phyloP scores from a whole-genome alignment of 1,140 invertebrate species.

The Aricia agestis region DNA sequence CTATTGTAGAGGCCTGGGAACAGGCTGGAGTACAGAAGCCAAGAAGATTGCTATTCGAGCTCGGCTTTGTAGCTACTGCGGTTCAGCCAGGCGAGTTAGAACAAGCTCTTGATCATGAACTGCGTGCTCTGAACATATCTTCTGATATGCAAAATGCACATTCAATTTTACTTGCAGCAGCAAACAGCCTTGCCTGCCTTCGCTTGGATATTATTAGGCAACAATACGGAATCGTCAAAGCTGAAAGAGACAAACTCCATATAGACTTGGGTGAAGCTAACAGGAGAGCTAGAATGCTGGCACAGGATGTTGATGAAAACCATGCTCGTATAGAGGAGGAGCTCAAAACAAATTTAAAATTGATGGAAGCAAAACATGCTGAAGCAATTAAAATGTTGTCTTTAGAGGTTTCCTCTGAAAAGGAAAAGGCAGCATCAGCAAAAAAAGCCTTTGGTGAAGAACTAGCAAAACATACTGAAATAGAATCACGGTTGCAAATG shows the following conservation, averaged over 20 bases:
- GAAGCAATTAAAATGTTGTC: conserved; percentile 84
- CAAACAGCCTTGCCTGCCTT: conserved; percentile 47
- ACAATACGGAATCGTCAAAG: conserved; percentile 40
- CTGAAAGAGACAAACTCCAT: conserved; percentile 85
- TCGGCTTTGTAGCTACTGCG: conserved; percentile 81
- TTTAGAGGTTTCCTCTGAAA: conserved; percentile 80
- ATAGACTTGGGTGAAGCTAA: conserved; percentile 88
- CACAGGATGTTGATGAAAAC: conserved; percentile 93
- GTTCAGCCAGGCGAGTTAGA: conserved; percentile 83
- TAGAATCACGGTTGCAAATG: conserved; percentile 48
- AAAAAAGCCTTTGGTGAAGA: conserved; percentile 76
- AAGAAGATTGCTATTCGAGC: conserved; percentile 79
- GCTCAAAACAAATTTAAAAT: conserved; percentile 80
- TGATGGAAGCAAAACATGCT: conserved; percentile 84
- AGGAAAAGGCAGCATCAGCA: conserved; percentile 79
- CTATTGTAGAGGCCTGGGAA: conserved; percentile 85
- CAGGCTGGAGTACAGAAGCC: conserved; percentile 80
- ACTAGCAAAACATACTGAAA: conserved; percentile 36
- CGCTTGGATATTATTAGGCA: conserved; percentile 41
- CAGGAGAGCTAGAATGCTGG: conserved; percentile 84
- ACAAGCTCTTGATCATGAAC: conserved; percentile 85
- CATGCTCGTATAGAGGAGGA: conserved; percentile 87
- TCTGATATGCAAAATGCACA: conserved; percentile 34
- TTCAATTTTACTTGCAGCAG: conserved; percentile 49
- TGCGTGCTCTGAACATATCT: conserved; percentile 73